Evolutionary conservation across 2,888 invertebrate species (phyloP).

Genomic region (Protophormia terraenovae): DNA sequence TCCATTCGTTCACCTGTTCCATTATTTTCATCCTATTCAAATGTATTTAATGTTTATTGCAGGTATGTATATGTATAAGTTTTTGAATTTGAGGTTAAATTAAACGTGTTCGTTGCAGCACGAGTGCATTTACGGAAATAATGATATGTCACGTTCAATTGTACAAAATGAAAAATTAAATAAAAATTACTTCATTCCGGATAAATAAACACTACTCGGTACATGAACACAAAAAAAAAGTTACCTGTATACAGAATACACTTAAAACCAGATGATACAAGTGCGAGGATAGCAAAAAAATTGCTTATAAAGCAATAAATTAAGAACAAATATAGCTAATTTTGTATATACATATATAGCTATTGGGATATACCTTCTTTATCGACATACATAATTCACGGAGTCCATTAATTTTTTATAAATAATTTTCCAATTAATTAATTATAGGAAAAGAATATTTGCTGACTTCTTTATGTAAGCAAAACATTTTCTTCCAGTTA

Average conservation of each 20-base stretch:
- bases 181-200: slow-evolving; percentile 49
- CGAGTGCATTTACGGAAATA: slow-evolving; percentile 49
- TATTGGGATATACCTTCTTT: too few relatives aligned
- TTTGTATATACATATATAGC: too few relatives aligned
- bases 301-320: too few relatives aligned
- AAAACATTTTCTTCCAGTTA: too few relatives aligned
- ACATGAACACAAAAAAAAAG: neutral
- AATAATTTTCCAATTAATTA: too few relatives aligned
- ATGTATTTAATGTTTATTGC: neutral
- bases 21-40: neutral
- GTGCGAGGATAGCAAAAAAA: too few relatives aligned
- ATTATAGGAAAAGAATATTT: too few relatives aligned
- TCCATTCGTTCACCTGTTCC: neutral
- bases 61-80: neutral
- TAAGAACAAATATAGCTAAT: too few relatives aligned
- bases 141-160: slow-evolving; percentile 60
- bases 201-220: slow-evolving; percentile 32
- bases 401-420: too few relatives aligned
- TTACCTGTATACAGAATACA: neutral
- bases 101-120: slow-evolving; percentile 25
- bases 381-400: too few relatives aligned
- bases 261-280: too few relatives aligned
- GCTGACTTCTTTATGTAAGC: too few relatives aligned
- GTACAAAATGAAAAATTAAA: slow-evolving; percentile 49
- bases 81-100: slow-evolving; percentile 28